Conservation (phyloP, 2,797 vertebrate species). For the Pteronotus mesoamericanus region DNA sequence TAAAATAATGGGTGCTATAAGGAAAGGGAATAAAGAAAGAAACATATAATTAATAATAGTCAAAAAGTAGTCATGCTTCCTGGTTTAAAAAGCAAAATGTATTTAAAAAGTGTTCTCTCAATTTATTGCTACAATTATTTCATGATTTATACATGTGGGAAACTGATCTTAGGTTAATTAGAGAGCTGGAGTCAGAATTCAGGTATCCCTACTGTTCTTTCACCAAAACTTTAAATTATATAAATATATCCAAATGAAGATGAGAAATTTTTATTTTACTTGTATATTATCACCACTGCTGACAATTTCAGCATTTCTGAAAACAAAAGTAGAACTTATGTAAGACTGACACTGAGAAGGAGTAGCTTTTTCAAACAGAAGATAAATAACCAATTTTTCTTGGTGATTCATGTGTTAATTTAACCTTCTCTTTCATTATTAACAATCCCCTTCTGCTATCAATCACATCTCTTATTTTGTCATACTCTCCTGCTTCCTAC, state of each 20-base stretch:
- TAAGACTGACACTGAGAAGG: not conserved
- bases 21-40: not conserved
- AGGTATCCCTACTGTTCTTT: not conserved
- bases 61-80: not conserved
- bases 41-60: not conserved
- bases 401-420: not conserved
- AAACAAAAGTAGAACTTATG: not conserved
- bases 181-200: not conserved
- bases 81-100: conserved; percentile 20
- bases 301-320: conserved; percentile 10
- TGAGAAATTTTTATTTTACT: not conserved
- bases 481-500: not conserved
- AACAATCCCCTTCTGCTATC: not conserved
- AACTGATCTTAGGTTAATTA: not conserved
- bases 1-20: conserved; percentile 8
- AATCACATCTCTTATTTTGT: not conserved
- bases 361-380: conserved; percentile 35
- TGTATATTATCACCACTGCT: not conserved
- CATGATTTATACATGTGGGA: not conserved
- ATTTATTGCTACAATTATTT: not conserved
- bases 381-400: not conserved
- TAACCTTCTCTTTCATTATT: not conserved
- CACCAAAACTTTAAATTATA: not conserved
- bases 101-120: not conserved
- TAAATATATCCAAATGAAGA: not conserved